phyloP scores from a whole-genome alignment of 2,888 invertebrate species.

The Troides helena region DNA sequence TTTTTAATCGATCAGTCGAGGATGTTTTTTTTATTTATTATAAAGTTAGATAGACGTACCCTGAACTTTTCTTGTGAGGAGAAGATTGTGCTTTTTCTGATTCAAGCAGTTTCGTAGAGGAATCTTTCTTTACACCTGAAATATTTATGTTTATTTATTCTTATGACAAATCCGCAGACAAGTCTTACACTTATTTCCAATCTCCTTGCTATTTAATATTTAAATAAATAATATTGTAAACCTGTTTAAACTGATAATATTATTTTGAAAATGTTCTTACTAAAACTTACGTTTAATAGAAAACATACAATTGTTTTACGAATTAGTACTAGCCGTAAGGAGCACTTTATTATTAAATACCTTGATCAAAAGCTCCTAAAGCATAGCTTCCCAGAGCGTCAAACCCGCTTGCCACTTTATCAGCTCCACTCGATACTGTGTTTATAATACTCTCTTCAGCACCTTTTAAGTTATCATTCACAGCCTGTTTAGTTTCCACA shows the following conservation, averaged over 20 bases:
- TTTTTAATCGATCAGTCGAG: constrained; percentile 11
- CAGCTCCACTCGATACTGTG: constrained; percentile 57
- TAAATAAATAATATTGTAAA: too few relatives aligned
- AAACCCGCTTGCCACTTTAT: constrained; percentile 67
- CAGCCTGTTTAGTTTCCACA: constrained; percentile 46
- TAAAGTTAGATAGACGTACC: constrained; percentile 50
- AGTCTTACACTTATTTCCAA: too few relatives aligned
- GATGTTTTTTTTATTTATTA: constrained; percentile 11
- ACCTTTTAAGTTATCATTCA: constrained; percentile 43
- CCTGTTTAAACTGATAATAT: too few relatives aligned
- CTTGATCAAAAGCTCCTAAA: constrained; percentile 74
- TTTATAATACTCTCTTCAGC: constrained; percentile 50
- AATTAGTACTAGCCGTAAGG: too few relatives aligned
- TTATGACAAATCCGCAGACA: constrained; percentile 8
- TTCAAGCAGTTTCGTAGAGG: constrained; percentile 69
- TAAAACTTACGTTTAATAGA: too few relatives aligned
- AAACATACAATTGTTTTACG: too few relatives aligned
- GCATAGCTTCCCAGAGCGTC: constrained; percentile 73
- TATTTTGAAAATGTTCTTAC: too few relatives aligned
- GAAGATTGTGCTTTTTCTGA: constrained; percentile 71
- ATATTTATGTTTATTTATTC: constrained; percentile 15
- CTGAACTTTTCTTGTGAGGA: constrained; percentile 72
- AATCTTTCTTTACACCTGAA: constrained; percentile 73
- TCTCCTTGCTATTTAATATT: too few relatives aligned
- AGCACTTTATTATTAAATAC: constrained; percentile 38